Evolutionary conservation across 2,113 vertebrate species (phyloP).

Genomic region (Hydrolagus affinis): DNA sequence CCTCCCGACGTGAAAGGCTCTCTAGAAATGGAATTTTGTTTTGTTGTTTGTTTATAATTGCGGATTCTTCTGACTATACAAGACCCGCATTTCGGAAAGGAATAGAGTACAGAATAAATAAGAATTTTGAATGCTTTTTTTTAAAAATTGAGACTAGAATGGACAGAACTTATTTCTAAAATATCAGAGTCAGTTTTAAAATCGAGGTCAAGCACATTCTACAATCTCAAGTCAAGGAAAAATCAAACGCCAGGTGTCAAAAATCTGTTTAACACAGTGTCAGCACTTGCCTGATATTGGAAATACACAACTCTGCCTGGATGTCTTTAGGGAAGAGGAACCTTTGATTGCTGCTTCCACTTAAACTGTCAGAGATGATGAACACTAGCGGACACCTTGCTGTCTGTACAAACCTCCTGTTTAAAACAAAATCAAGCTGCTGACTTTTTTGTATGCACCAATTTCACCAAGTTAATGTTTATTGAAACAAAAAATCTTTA

Average conservation of each 20-base stretch:
- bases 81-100: too few relatives aligned
- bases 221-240: neutral
- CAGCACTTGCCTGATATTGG: slow-evolving; percentile 65
- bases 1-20: too few relatives aligned
- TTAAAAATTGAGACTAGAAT: too few relatives aligned
- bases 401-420: slow-evolving; percentile 66
- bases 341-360: slow-evolving; percentile 69
- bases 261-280: neutral
- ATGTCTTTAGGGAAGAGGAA: slow-evolving; percentile 73
- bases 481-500: too few relatives aligned
- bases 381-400: slow-evolving; percentile 75
- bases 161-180: too few relatives aligned
- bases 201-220: neutral
- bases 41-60: too few relatives aligned
- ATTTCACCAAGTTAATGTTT: neutral
- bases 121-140: too few relatives aligned
- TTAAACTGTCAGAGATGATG: slow-evolving; percentile 77
- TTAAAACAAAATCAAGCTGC: slow-evolving; percentile 34
- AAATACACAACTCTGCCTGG: slow-evolving; percentile 69
- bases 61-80: too few relatives aligned
- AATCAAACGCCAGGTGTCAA: neutral
- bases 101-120: too few relatives aligned
- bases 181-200: too few relatives aligned
- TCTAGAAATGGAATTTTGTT: too few relatives aligned
- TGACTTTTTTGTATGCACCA: neutral